A percentile compares a stretch with the other conserved stretches of the same genome.
phyloP scores from a whole-genome alignment of 2,113 vertebrate species.

The Lepus timidus region DNA sequence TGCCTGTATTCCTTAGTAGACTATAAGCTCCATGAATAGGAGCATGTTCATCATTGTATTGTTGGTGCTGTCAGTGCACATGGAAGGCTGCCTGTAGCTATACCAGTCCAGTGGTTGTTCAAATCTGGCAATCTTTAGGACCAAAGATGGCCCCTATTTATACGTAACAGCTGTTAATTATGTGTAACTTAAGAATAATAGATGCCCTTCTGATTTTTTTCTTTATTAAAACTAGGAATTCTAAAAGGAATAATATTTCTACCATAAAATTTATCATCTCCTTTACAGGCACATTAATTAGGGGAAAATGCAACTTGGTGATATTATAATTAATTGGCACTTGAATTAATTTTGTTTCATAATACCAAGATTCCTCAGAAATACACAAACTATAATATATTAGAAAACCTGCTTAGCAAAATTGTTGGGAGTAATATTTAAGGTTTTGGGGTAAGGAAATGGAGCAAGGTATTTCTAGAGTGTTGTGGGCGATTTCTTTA shows the following conservation, averaged over 20 bases:
- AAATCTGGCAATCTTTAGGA: not conserved
- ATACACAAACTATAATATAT: conserved; percentile 7
- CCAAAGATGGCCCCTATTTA: not conserved
- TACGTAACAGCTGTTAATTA: not conserved
- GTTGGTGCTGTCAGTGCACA: not conserved
- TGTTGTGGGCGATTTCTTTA: not conserved
- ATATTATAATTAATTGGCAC: conserved; percentile 57
- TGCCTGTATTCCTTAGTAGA: not conserved
- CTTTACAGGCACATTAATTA: conserved; percentile 64
- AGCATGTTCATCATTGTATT: not conserved
- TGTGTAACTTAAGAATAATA: not conserved
- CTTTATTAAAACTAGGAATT: conserved; percentile 48
- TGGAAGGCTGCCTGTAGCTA: not conserved
- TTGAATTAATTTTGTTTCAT: conserved; percentile 61
- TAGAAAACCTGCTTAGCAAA: conserved; percentile 23
- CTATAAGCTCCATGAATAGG: not conserved
- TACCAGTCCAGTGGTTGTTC: not conserved
- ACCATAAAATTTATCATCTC: conserved; percentile 51
- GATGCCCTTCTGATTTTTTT: not conserved
- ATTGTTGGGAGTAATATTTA: conserved; percentile 17
- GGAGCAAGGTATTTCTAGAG: conserved; percentile 31
- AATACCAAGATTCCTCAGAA: conserved; percentile 38
- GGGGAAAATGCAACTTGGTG: conserved; percentile 43
- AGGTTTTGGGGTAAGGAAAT: conserved; percentile 8
- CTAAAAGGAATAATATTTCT: conserved; percentile 53